Evolutionary conservation across 2,113 vertebrate genomes (phyloP).

Genomic region (Apaloderma vittatum): DNA sequence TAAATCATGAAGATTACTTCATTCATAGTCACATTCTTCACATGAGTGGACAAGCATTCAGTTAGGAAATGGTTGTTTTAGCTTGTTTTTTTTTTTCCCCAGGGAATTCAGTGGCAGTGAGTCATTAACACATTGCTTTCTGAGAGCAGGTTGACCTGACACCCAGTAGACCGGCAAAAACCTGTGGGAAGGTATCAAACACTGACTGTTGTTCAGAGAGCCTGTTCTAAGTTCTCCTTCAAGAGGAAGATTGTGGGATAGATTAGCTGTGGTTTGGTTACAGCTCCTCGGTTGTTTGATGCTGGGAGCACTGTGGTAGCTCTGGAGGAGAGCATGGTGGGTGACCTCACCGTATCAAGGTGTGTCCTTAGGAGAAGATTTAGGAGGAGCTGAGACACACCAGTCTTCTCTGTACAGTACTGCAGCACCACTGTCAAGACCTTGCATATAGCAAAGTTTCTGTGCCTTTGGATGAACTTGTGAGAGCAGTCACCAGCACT

Average conservation of each 20-base stretch:
- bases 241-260: neutral
- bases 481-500: neutral
- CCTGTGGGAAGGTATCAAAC: neutral
- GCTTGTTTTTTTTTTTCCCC: neutral
- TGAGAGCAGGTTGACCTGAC: constrained; percentile 28
- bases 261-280: neutral
- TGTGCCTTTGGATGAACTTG: neutral
- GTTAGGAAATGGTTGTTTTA: constrained; percentile 46
- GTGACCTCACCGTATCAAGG: neutral
- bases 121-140: constrained; percentile 55
- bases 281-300: neutral
- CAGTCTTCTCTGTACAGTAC: neutral
- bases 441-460: neutral
- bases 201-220: neutral
- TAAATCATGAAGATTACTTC: neutral
- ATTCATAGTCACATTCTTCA: neutral
- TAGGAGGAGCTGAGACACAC: neutral
- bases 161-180: neutral
- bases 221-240: neutral
- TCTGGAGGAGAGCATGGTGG: neutral
- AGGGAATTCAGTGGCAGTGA: constrained; percentile 56
- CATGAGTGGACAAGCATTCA: constrained; percentile 11
- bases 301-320: neutral
- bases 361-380: neutral
- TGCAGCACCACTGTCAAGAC: neutral